phyloP scores from a whole-genome alignment of 2,888 invertebrate genomes.

The Lasioglossum villosulum region DNA sequence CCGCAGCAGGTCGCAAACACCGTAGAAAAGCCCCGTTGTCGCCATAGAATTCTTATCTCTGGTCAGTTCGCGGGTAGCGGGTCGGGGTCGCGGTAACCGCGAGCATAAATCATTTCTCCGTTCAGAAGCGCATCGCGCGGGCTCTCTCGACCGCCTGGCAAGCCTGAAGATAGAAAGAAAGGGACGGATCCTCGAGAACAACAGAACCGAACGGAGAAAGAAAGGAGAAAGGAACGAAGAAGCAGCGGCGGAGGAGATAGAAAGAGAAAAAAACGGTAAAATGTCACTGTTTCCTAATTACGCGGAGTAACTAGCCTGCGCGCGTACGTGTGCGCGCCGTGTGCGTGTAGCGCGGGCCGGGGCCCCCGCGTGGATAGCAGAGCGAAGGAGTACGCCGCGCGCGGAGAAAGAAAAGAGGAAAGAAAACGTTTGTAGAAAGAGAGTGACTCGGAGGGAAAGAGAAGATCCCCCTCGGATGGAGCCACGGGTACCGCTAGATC shows the following conservation, averaged over 20 bases:
- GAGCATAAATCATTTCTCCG: neutral
- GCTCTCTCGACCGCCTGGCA: neutral
- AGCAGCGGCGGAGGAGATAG: slow-evolving; percentile 31
- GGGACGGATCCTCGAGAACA: neutral
- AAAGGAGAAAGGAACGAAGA: neutral
- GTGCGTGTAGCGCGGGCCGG: neutral
- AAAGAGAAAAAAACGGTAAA: slow-evolving; percentile 77
- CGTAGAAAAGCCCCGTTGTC: slow-evolving; percentile 10
- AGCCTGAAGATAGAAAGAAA: neutral
- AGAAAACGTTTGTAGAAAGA: slow-evolving; percentile 26
- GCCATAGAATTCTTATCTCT: slow-evolving; percentile 17
- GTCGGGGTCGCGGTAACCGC: slow-evolving; percentile 7
- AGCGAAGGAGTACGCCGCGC: neutral
- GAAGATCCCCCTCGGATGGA: slow-evolving; percentile 57
- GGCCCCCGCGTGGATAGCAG: neutral
- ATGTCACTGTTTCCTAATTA: slow-evolving; percentile 81
- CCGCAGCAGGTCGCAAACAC: neutral
- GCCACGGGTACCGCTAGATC: slow-evolving; percentile 77
- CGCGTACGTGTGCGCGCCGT: no score
- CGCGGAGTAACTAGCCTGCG: slow-evolving; percentile 69
- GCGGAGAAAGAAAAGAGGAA: slow-evolving; percentile 34
- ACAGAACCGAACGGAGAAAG: no score
- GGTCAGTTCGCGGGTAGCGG: slow-evolving; percentile 20
- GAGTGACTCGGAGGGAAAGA: slow-evolving; percentile 30
- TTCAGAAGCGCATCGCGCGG: neutral